Evolutionary conservation across 35 echinoderm and acorn worm species (phyloP).

Genomic region (Anneissia japonica): DNA sequence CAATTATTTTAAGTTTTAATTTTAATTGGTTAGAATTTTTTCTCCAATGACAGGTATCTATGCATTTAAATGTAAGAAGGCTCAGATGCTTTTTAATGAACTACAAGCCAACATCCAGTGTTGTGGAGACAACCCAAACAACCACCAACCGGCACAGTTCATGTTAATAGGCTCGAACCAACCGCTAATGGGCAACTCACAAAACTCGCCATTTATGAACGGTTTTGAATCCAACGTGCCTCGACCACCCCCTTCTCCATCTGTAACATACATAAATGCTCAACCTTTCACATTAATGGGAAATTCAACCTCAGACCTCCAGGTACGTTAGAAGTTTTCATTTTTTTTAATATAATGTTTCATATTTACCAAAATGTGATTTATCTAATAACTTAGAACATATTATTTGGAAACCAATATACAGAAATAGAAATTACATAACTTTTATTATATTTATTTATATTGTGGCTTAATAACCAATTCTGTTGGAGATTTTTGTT

Average conservation of each 20-base stretch:
- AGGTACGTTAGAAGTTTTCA: not conserved
- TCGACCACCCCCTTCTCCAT: not conserved
- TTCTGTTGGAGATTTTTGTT: too few relatives aligned
- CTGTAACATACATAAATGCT: not conserved
- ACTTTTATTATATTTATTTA: too few relatives aligned
- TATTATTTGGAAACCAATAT: too few relatives aligned
- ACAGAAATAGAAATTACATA: too few relatives aligned
- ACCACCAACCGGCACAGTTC: conserved; percentile 34
- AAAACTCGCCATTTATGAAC: not conserved
- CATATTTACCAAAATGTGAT: too few relatives aligned
- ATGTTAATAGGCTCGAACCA: conserved; percentile 6
- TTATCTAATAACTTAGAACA: too few relatives aligned
- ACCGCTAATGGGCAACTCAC: not conserved
- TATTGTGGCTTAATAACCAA: too few relatives aligned
- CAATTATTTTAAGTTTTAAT: too few relatives aligned
- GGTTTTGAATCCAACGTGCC: not conserved
- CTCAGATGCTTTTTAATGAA: conserved; percentile 63
- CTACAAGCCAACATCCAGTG: conserved; percentile 77
- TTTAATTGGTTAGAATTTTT: not conserved
- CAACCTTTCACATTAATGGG: not conserved
- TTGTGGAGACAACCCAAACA: conserved; percentile 11
- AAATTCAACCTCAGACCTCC: not conserved
- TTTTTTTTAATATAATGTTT: not conserved
- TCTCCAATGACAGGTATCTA: conserved; percentile 62
- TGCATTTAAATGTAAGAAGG: conserved; percentile 90